Evolutionary conservation across 2,797 vertebrate genomes (phyloP), one percentile per base, ranked within the genome.

Genomic region (Oreonectes daqikongensis): DNA sequence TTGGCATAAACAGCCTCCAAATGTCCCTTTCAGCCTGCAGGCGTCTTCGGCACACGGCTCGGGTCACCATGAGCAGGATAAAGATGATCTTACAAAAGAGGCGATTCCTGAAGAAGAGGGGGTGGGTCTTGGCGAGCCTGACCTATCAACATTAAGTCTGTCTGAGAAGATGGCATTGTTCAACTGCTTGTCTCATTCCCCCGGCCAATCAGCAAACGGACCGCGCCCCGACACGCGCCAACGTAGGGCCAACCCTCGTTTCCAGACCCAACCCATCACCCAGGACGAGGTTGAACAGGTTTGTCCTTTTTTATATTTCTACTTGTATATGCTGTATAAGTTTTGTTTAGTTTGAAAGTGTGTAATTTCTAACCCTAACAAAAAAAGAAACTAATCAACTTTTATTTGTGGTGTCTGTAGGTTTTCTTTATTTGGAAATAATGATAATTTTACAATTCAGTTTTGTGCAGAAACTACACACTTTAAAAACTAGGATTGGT

Each of bases 101-200:
- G 46, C 2, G 1, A 79, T 86, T 35, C 85, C 87, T 30, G 90
- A 85, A 82, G 87, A 89, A 69, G 83, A 75, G 22, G 84, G 79
- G 32, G 20, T 18, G 2, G 78, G 84, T 40, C 63, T 79, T 0
- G 94, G 94, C 0, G 96, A 97, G 81, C 95, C 96, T 4, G 97
- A 99, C 88, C 92, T 95, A 79, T 99, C 95, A 17, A 87, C 92
- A 26, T 92, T 99, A 72, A 97, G 94, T 81, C 80, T 99, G 88
- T 87, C 93, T 1, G 97, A 99, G 88, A 99, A 99, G 91, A 95
- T 99, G 97, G 96, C 97, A 65, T 91, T 99, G 82, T 99, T 99
- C 90, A 98, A 97, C 88, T 96, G 94, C 81, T 88, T 99, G 48
- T 93, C 97, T 26, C 92, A 95, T 85, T 81, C 72, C 59, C 87